These are phyloP conservation scores for Cantharis rustica DNA, from an alignment of 2,888 invertebrate species.

Conservation along the genomic window DNA sequence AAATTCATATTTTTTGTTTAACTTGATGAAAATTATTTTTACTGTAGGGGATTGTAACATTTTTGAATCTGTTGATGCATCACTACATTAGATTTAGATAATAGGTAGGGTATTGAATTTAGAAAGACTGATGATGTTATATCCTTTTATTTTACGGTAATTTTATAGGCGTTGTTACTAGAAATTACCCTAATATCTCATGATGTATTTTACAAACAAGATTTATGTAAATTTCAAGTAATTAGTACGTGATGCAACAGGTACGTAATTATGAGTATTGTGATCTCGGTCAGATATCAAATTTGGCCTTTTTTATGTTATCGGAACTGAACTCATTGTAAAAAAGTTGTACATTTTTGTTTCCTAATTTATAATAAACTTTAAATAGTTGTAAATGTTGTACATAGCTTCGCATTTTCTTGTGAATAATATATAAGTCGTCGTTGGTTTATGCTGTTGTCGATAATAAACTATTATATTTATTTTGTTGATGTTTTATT, in stretches of 20 bases:
- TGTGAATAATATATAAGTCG: conserved; percentile 44
- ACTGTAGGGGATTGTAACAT: not conserved
- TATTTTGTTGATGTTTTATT: conserved; percentile 9
- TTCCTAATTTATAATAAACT: conserved; percentile 47
- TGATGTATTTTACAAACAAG: not conserved
- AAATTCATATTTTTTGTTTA: not conserved
- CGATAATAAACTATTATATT: conserved; percentile 43
- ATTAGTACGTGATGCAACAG: conserved; percentile 42
- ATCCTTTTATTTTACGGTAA: conserved; percentile 7
- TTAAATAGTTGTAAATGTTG: conserved; percentile 48
- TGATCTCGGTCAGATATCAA: conserved; percentile 50
- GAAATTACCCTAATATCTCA: not conserved
- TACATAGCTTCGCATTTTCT: conserved; percentile 52
- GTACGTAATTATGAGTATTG: conserved; percentile 43
- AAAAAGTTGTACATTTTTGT: conserved; percentile 45
- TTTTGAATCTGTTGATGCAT: conserved; percentile 28
- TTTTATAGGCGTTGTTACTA: not conserved
- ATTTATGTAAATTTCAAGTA: not conserved
- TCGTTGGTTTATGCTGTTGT: conserved; percentile 53
- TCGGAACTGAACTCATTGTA: conserved; percentile 49
- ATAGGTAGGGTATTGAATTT: conserved; percentile 33
- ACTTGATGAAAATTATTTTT: conserved; percentile 1
- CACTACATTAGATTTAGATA: conserved; percentile 30
- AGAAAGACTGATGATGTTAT: conserved; percentile 35
- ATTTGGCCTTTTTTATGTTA: conserved; percentile 38